Base-by-base conservation (phyloP, 2,888 invertebrate genomes). In the Thecocarcelia acutangulata region DNA sequence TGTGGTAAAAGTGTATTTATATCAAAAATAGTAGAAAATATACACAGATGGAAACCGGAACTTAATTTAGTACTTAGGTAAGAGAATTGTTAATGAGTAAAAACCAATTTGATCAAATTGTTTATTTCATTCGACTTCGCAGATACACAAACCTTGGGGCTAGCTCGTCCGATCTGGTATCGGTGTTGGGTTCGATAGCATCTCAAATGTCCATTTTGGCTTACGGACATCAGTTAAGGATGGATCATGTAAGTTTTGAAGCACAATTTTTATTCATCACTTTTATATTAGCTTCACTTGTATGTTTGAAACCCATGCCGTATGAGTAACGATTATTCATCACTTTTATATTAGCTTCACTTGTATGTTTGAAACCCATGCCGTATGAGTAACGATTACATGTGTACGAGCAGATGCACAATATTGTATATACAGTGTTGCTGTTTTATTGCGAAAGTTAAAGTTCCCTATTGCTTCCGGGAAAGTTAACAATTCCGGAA, bases 1-100 rank as follows among this genome's bases (percentile, higher is more conserved):
- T 95, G 95, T 89, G 97, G 97, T 0, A 97, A 97, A 91, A 96
- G 96, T 3, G 95, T 95, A 0, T 91, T 96, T 6, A 92, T 96
- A 44, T 95, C 97, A 0, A 93, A 95, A 83, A 93, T 95, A 11
- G 94, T 94, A 59, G 93, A 94, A 59, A 92, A 93, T 61, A 93
- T 94, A 74, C 93, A 93, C 61, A 90, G 92, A 46, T 94, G 93
- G 92, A 91, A 93, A 79, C 93, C 94, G 1, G 94, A 94, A 87
- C 91, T 93, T 4, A 92, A 92, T 37, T 91, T 93, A 21, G 86
- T 91, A 42, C 85, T 91, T 46, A 88, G 91, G 91, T 91, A 80
- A 66, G 80, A 33, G 9, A 6, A 44, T n/a, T 8, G 24, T 33
- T 6, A 0, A 5, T n/a, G 28, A 17, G 54, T 0, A 48, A 48